phyloP scores from a whole-genome alignment of 2,113 vertebrate genomes.

The Neofelis nebulosa region DNA sequence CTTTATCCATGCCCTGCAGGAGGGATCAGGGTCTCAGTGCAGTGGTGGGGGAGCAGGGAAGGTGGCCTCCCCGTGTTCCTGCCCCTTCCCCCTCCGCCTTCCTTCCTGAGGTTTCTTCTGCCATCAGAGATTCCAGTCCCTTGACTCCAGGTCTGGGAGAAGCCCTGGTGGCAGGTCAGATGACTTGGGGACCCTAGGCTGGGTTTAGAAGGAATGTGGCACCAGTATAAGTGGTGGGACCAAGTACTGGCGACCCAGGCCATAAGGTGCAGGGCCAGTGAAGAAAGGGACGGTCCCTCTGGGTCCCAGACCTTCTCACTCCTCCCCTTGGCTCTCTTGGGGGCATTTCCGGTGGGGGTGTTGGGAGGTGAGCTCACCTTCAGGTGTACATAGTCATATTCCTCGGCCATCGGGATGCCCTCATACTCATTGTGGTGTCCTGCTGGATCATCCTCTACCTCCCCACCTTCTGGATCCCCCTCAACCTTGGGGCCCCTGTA shows the following conservation, averaged over 20 bases:
- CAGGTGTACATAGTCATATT: constrained; percentile 84
- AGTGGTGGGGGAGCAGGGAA: not conserved
- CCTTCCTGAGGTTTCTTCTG: not conserved
- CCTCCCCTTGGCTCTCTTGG: not conserved
- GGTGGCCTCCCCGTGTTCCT: not conserved
- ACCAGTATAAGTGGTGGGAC: not conserved
- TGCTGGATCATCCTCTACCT: constrained; percentile 35
- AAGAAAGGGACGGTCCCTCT: not conserved
- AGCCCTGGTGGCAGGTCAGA: not conserved
- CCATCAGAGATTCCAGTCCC: not conserved
- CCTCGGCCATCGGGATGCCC: constrained; percentile 85
- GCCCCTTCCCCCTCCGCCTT: not conserved
- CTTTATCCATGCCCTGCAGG: constrained; percentile 73
- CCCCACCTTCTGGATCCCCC: constrained; percentile 58
- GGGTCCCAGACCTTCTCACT: not conserved
- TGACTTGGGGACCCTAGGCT: not conserved
- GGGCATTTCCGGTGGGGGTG: not conserved
- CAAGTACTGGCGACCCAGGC: not conserved
- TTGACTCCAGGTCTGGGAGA: not conserved
- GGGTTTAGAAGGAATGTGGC: not conserved
- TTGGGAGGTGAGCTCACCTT: constrained; percentile 72
- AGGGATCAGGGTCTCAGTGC: not conserved
- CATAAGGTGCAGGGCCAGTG: not conserved
- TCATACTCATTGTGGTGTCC: constrained; percentile 92
- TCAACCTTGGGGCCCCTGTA: constrained; percentile 62